phyloP scores from a whole-genome alignment of 2,888 invertebrate species.

The Ctenicera cuprea region DNA sequence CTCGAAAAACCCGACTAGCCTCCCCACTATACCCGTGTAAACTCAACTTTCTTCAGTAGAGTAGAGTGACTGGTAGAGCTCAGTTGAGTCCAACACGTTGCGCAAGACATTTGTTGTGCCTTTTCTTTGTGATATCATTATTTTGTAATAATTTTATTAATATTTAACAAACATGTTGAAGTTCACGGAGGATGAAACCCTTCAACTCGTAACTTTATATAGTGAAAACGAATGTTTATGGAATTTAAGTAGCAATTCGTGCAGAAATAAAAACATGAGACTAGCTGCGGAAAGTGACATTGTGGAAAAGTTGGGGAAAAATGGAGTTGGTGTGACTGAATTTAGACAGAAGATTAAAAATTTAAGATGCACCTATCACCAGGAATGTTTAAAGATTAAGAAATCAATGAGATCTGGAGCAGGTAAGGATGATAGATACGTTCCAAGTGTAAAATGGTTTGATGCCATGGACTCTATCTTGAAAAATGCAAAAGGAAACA shows the following conservation, averaged over 20 bases:
- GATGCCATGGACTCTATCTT: conserved; percentile 11
- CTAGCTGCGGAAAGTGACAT: conserved; percentile 6
- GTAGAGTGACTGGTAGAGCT: conserved; percentile 3
- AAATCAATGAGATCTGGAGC: conserved; percentile 12
- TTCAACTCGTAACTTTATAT: conserved; percentile 13
- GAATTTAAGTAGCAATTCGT: conserved; percentile 12
- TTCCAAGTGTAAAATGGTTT: conserved; percentile 8
- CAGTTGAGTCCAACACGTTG: neutral
- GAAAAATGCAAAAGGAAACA: conserved; percentile 25
- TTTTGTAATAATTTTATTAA: conserved; percentile 3
- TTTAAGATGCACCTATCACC: conserved; percentile 25
- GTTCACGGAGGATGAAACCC: neutral
- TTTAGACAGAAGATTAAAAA: conserved; percentile 22
- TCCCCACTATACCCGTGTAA: conserved; percentile 17
- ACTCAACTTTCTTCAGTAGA: conserved; percentile 1
- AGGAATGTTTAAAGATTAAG: conserved; percentile 24
- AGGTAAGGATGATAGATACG: conserved; percentile 7
- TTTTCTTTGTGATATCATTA: conserved; percentile 14
- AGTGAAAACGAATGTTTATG: conserved; percentile 14
- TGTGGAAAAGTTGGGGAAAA: conserved; percentile 10
- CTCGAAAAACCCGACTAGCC: conserved; percentile 9
- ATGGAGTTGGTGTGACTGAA: conserved; percentile 16
- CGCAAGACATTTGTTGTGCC: conserved; percentile 9
- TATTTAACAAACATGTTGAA: conserved; percentile 7
- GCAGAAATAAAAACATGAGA: conserved; percentile 20